phyloP scores from a whole-genome alignment of 2,113 vertebrate genomes.

The Mormyrus iriodes region DNA sequence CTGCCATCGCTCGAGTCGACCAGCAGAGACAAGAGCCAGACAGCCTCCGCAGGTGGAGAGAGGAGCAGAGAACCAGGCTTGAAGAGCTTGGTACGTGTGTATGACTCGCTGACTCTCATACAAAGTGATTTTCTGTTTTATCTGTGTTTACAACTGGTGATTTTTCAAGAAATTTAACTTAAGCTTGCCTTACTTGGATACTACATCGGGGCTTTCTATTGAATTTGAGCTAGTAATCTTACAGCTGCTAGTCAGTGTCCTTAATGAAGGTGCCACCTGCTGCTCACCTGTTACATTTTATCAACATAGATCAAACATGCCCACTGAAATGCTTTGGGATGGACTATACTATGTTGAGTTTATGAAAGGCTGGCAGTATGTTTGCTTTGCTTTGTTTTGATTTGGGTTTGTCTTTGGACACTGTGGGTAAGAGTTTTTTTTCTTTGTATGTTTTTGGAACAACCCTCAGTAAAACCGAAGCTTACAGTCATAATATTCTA shows the following conservation, averaged over 20 bases:
- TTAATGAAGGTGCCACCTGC: neutral
- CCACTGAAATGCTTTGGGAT: neutral
- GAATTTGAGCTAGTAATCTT: neutral
- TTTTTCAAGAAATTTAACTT: neutral
- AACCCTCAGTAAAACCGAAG: neutral
- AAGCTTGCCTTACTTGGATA: neutral
- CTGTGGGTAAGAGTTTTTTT: neutral
- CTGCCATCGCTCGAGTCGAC: slow-evolving; percentile 86
- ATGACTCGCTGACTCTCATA: neutral
- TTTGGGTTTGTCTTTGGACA: neutral
- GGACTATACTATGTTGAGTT: neutral
- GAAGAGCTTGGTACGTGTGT: slow-evolving; percentile 75
- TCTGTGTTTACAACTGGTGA: neutral
- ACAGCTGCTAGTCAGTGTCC: neutral
- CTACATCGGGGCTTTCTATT: no score
- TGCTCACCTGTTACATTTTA: neutral
- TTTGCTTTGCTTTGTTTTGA: neutral
- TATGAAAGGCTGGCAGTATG: neutral
- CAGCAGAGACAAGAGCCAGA: slow-evolving; percentile 89
- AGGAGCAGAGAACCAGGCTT: slow-evolving; percentile 87
- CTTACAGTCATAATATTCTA: neutral
- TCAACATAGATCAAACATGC: neutral
- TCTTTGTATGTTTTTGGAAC: neutral
- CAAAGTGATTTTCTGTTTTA: neutral
- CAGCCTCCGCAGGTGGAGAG: slow-evolving; percentile 92